Conservation (phyloP, 2,797 vertebrate species). For the Hoplostethus mediterraneus region DNA sequence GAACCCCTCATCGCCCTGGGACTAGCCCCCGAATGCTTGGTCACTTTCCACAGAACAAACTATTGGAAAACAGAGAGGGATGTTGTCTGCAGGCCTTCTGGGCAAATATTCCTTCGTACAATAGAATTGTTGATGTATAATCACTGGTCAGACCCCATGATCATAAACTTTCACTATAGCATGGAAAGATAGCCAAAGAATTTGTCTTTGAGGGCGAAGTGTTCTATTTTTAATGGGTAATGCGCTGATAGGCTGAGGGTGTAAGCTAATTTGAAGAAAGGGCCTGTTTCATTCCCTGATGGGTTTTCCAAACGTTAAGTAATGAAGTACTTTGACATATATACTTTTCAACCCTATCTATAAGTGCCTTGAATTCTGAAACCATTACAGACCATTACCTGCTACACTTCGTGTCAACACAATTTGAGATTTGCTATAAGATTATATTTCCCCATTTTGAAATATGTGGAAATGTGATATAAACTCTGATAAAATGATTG, state of each 20-base stretch:
- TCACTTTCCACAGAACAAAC: conserved; percentile 2
- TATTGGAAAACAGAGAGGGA: conserved; percentile 31
- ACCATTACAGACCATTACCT: no score
- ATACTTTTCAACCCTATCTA: no score
- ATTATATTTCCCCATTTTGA: no score
- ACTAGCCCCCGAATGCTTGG: conserved; percentile 10
- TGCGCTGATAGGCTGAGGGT: background rate
- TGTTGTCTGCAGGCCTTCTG: conserved; percentile 21
- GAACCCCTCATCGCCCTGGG: conserved; percentile 36
- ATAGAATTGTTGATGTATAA: conserved; percentile 14
- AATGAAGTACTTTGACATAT: no score
- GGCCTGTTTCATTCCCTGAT: background rate
- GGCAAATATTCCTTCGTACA: background rate
- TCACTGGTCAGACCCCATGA: conserved; percentile 28
- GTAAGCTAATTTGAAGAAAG: background rate
- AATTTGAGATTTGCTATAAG: no score
- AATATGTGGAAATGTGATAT: no score
- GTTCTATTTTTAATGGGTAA: background rate
- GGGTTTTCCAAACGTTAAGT: no score
- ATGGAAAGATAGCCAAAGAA: background rate
- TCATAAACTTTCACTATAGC: conserved; percentile 6
- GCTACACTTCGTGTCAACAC: no score
- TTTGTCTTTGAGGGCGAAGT: background rate
- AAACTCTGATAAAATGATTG: no score
- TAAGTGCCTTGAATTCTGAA: no score